Evolutionary conservation across 2,797 vertebrate species (phyloP), one percentile per base, ranked within the genome.

Genomic region (Pseudomugil tenellus): DNA sequence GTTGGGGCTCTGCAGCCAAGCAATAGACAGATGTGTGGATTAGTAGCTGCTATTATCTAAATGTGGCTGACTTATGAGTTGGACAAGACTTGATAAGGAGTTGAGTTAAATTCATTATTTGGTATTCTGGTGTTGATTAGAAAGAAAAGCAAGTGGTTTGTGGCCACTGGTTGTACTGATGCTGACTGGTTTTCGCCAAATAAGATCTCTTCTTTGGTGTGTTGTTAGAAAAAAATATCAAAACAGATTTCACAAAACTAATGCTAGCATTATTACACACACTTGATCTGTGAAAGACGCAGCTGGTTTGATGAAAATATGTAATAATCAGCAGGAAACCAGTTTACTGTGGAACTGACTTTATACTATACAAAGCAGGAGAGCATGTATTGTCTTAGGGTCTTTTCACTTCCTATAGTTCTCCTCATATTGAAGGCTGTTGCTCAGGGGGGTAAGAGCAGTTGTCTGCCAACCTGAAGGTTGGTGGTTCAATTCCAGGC

Each of bases 141-240:
- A 51, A 69, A 70, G 74, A 76, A 66, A 52, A 54, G n/a, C 19
- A 6, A 19, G 39, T 48, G 58, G 62, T 58, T 65, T n/a, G 56
- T 54, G 52, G 58, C 70, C 60, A 80, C 34, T 1, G 23, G 69
- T 69, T 69, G n/a, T n/a, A 29, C 31, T 39, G 62, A 72, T 77
- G 81, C 84, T 76, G 71, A 59, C 80, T 86, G 48, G 62, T 78
- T 82, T 79, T 77, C 77, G 78, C 74, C 19, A 29, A 58, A 41
- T 73, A 53, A 79, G 75, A 79, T n/a, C 58, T 74, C 60, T 71
- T 61, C 0, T 6, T 58, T 67, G 72, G 74, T 72, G 61, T 69
- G n/a, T n/a, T n/a, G n/a, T n/a, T n/a, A n/a, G 58, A 58, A 58
- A 66, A 46, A 77, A 53, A 12, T 62, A 55, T 26, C 64, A 17